Base-by-base conservation (phyloP, 2,888 invertebrate genomes). In the Mesoligia furuncula region DNA sequence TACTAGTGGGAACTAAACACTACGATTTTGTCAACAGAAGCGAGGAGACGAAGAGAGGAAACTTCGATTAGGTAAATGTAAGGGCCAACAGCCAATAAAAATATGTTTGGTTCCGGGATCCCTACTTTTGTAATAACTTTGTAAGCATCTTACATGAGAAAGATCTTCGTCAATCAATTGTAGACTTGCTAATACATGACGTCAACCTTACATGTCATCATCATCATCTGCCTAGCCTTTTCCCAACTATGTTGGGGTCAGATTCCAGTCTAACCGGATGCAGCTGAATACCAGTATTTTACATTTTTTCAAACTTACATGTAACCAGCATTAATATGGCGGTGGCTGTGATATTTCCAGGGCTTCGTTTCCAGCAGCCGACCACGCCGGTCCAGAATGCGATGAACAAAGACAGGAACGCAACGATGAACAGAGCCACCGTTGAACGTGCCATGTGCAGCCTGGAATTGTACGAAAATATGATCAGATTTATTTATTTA, bases 301-400 rank as follows among this genome's bases (percentile, higher is more conserved):
- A n/a, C n/a, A n/a, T n/a, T n/a, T 7, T 36, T 36, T 62, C 2
- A 36, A 36, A 13, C 98, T 98, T 94, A 99, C 99, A 98, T 90
- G 99, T 98, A 84, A 99, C 97, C 74, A 99, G 97, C 98, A 99
- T 98, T 73, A 99, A 97, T 88, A 99, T 98, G 51, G 99, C 99
- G 8, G 99, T 99, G 73, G 99, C 98, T 48, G 99, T 99, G 90
- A 99, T 98, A 93, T 99, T 99, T 86, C 99, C 99, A 15, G 99
- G 98, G 71, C 99, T 99, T 89, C 99, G 97, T 95, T 99, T 98
- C 99, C 99, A 99, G 95, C 99, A 99, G 89, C 99, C 99, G 54
- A 99, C 98, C 24, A 99, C 98, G 79, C 99, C 99, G 75, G 99
- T 99, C 98, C 99, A 99, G 96, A 99, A 99, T 39, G 99, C 99